Base-by-base conservation (phyloP, 2,113 vertebrate species). In the Saiga tatarica region DNA sequence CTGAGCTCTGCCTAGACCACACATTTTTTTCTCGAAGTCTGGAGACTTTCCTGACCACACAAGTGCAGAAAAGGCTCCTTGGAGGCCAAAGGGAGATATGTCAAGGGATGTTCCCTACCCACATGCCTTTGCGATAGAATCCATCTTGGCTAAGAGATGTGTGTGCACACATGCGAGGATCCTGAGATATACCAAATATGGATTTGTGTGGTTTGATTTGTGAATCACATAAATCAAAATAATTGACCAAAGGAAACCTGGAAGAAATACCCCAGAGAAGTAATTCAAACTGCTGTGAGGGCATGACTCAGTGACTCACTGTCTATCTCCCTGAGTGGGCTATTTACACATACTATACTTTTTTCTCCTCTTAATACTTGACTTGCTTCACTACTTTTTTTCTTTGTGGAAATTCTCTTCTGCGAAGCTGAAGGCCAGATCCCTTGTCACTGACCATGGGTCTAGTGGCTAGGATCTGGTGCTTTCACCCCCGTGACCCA, bases 401-500 rank as follows among this genome's bases (percentile, higher is more conserved):
- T 15, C 23, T 76, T 76, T 76, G 39, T 42, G 71, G 36, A 42
- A 76, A 42, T 42, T 76, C 23, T 42, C 23, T 76, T 42, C 71
- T 74, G 71, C 0, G 6, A 26, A 26, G 36, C 71, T 26, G 23
- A 14, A 76, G 36, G 36, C 71, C 39, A 76, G 71, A 25, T 25
- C 71, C 6, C 23, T 42, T 42, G 36, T 76, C 71, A 42, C 23
- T 42, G 23, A 76, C 71, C 36, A 76, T 7, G 11, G 71, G 36
- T 76, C 39, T 76, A 76, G 23, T 25, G 71, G 71, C 71, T 76
- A 26, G 23, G 71, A 76, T 42, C 71, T 76, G 36, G 36, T 76
- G 39, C 39, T 76, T 76, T 26, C 12, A 26, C 71, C 12, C 12
- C 23, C 1, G 0, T 0, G 3, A 42, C 36, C 36, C 39, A 76